phyloP scores from a whole-genome alignment of 2,797 vertebrate genomes.

The Rhabdophis nuchalis region DNA sequence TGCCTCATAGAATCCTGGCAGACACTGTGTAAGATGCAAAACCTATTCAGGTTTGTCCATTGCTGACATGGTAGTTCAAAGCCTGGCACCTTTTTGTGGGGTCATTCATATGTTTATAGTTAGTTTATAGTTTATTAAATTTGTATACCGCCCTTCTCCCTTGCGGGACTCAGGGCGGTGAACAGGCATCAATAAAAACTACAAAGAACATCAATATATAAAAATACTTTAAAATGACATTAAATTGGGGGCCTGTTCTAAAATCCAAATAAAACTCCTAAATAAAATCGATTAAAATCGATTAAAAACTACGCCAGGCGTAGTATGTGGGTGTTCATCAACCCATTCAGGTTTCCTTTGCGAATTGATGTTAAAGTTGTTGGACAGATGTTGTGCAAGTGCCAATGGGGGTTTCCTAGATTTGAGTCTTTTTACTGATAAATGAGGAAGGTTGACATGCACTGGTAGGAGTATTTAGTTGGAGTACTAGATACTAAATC shows the following conservation, averaged over 20 bases:
- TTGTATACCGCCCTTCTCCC: too few relatives aligned
- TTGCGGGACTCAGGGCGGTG: too few relatives aligned
- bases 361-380: background rate
- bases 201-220: too few relatives aligned
- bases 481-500: background rate
- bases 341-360: background rate
- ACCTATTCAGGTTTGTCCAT: background rate
- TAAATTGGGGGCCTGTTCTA: too few relatives aligned
- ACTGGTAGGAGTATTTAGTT: background rate
- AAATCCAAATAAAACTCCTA: too few relatives aligned
- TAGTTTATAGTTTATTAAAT: too few relatives aligned
- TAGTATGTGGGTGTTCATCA: background rate
- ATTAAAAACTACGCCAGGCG: too few relatives aligned
- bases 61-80: background rate
- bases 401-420: background rate
- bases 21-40: background rate
- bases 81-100: background rate
- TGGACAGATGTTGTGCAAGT: background rate
- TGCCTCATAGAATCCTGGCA: background rate
- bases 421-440: background rate
- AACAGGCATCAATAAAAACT: too few relatives aligned
- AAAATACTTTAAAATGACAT: too few relatives aligned
- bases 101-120: too few relatives aligned
- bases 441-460: background rate
- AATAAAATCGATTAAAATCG: too few relatives aligned